Evolutionary conservation across 2,113 vertebrate species (phyloP), one percentile per base, ranked within the genome.

Genomic region (Leptobrachium ailaonicum): DNA sequence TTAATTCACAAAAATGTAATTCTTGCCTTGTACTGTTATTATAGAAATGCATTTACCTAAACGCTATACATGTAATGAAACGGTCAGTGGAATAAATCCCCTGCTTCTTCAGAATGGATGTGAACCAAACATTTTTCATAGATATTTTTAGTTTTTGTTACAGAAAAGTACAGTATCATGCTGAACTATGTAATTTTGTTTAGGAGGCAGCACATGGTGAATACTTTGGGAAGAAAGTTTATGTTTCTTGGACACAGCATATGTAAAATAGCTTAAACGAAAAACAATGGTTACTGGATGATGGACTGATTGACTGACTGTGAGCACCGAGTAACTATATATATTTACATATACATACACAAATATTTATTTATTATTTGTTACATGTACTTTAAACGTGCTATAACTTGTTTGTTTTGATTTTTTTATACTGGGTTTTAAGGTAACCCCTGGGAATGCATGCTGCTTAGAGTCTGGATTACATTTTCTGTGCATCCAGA

Each of bases 401-500:
- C 62, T 13, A 79, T 77, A 71, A 84, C 79, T 80, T 73, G 32
- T 68, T 83, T 70, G 7, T 9, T 80, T 82, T 44, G 60, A 82
- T 45, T 41, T 77, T 69, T 81, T 75, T 58, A 69, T 62, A 32
- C 32, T 81, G 41, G 73, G 45, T 73, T 81, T 86, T 86, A 76
- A 89, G 86, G 84, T 90, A 86, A 85, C 86, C 85, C 76, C 60
- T 83, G 89, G 85, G 89, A 89, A 70, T 84, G 14, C 85, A 82
- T 83, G 58, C 76, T 85, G 87, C 90, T 85, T 85, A 84, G 89
- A 90, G 87, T 73, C 85, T 88, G 89, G 90, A 91, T 89, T 86
- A 91, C 88, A 86, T 83, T 88, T 88, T 86, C 88, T 84, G 87
- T 84, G 78, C 60, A 86, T 87, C 92, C 90, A 91, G 87, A 92